Conservation (phyloP, 2,797 vertebrate genomes). For the Nyctibius grandis region DNA sequence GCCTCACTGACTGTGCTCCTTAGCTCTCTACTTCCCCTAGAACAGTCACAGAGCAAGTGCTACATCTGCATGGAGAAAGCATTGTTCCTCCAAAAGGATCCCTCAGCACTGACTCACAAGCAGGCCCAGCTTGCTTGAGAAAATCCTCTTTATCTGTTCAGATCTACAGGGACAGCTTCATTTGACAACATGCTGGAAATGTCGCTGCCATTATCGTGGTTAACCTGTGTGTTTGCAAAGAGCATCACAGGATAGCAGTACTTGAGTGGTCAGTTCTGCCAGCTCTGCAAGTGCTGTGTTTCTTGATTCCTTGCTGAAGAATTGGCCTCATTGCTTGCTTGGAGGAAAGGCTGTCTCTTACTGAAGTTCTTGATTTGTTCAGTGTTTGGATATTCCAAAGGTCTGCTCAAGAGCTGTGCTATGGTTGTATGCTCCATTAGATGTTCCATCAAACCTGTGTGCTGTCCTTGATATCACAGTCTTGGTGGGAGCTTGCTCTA, state of each 20-base stretch:
- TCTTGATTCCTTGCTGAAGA: not conserved
- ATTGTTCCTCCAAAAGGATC: not conserved
- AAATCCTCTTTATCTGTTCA: not conserved
- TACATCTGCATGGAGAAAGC: not conserved
- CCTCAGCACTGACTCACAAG: not conserved
- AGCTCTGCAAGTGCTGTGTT: not conserved
- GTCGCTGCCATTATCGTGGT: not conserved
- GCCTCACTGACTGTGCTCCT: constrained; percentile 13
- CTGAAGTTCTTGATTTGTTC: not conserved
- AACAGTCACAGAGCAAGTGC: not conserved
- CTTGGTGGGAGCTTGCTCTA: not conserved
- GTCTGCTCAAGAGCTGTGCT: not conserved
- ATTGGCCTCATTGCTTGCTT: not conserved
- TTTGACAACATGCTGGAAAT: not conserved
- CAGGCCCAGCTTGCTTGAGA: not conserved
- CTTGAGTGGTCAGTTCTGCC: not conserved
- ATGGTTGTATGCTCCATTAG: not conserved
- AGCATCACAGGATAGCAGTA: not conserved
- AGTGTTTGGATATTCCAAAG: not conserved
- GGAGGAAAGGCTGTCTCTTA: not conserved
- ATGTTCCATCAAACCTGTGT: not conserved
- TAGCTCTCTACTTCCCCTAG: not conserved
- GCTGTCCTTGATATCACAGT: not conserved
- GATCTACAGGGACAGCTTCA: not conserved
- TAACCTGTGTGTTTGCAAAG: not conserved